These are phyloP conservation scores for Trichopria drosophilae DNA, from an alignment of 2,888 invertebrate genomes.

Conservation along the genomic window DNA sequence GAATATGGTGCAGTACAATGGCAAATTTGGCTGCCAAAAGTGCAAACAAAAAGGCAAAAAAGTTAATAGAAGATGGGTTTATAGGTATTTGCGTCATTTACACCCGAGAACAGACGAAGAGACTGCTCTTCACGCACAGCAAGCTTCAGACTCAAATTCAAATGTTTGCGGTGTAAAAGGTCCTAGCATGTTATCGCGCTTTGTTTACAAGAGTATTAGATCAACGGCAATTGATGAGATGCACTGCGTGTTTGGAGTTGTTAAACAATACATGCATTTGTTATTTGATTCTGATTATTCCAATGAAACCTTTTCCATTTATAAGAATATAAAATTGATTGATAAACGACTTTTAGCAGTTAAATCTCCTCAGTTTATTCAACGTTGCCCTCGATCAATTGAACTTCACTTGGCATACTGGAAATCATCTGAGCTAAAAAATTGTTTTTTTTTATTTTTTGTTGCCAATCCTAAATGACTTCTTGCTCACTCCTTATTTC, in stretches of 20 bases:
- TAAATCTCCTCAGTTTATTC: too few relatives aligned
- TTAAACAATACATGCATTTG: too few relatives aligned
- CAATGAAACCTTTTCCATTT: conserved; percentile 13
- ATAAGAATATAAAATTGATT: too few relatives aligned
- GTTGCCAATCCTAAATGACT: conserved; percentile 11
- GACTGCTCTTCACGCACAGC: conserved; percentile 14
- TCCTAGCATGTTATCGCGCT: conserved; percentile 17
- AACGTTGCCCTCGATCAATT: conserved; percentile 20
- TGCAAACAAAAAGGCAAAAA: conserved; percentile 22
- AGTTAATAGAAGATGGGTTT: neutral
- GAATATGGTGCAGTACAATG: conserved; percentile 29
- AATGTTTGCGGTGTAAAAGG: conserved; percentile 26
- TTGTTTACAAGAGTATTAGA: conserved; percentile 15
- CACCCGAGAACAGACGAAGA: conserved; percentile 17
- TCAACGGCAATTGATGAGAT: conserved; percentile 22
- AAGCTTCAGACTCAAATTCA: conserved; percentile 9
- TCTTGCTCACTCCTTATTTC: conserved; percentile 13
- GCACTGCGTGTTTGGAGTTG: conserved; percentile 27
- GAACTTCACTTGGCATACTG: conserved; percentile 18
- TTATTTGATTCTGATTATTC: conserved; percentile 16
- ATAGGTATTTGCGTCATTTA: conserved; percentile 18
- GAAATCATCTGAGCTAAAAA: conserved; percentile 25
- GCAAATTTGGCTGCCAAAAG: conserved; percentile 25
- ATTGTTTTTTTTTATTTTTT: conserved; percentile 29
- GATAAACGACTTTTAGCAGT: too few relatives aligned